These are phyloP conservation scores for Ahaetulla prasina DNA, from an alignment of 2,113 vertebrate genomes.

Conservation along the genomic window DNA sequence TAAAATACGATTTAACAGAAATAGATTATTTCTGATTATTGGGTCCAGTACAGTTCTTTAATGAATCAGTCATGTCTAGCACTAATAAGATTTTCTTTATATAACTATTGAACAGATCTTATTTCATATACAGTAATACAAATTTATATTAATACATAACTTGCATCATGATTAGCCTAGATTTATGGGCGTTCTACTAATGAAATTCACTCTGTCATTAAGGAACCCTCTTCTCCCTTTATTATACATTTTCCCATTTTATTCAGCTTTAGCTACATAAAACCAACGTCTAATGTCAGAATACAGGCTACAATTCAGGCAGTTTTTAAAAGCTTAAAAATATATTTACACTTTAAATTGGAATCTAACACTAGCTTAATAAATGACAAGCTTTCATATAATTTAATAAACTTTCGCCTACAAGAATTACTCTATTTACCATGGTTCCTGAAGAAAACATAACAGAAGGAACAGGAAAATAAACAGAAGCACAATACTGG, in stretches of 20 bases:
- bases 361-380: constrained; percentile 27
- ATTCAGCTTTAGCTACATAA: constrained; percentile 43
- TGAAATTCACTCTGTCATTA: constrained; percentile 33
- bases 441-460: constrained; percentile 81
- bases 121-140: constrained; percentile 15
- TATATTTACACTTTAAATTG: constrained; percentile 34
- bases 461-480: constrained; percentile 60
- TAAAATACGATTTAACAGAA: not conserved
- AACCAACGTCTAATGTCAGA: constrained; percentile 46
- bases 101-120: constrained; percentile 40
- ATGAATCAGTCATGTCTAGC: constrained; percentile 35
- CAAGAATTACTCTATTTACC: constrained; percentile 75
- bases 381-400: constrained; percentile 32
- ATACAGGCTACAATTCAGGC: constrained; percentile 34
- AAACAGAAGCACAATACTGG: constrained; percentile 61
- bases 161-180: constrained; percentile 19
- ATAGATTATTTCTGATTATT: constrained; percentile 15
- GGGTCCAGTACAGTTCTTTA: constrained; percentile 11
- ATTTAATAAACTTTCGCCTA: constrained; percentile 74
- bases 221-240: constrained; percentile 36
- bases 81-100: constrained; percentile 42
- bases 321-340: constrained; percentile 47
- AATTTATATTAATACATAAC: constrained; percentile 13
- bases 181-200: constrained; percentile 5
- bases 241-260: constrained; percentile 28